phyloP scores from a whole-genome alignment of 2,797 vertebrate species.

The Acanthiza pusilla region DNA sequence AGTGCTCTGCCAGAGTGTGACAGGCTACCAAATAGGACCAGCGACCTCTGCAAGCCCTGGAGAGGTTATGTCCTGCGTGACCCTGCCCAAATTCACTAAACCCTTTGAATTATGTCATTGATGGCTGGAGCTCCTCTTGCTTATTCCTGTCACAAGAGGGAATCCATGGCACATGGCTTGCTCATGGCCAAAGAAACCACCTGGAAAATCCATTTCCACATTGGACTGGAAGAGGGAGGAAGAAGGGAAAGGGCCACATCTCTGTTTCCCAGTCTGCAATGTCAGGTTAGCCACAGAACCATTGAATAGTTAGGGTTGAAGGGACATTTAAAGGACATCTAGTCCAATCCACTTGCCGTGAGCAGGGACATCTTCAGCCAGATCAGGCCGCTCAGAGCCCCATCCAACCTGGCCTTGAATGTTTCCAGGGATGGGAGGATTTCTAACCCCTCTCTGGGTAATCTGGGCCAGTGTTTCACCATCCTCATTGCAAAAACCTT shows the following conservation, averaged over 20 bases:
- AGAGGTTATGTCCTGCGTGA: background rate
- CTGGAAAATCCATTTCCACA: background rate
- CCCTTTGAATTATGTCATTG: background rate
- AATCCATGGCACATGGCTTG: accelerated
- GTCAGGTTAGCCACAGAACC: background rate
- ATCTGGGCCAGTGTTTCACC: background rate
- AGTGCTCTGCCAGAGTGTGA: background rate
- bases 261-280: background rate
- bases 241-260: background rate
- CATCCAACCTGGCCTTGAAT: background rate
- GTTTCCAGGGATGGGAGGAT: background rate
- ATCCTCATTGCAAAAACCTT: background rate
- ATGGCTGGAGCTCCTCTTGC: background rate
- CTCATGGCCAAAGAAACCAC: background rate
- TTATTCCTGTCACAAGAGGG: background rate
- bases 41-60: background rate
- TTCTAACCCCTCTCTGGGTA: background rate
- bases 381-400: background rate
- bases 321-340: background rate
- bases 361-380: background rate
- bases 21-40: background rate
- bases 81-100: background rate
- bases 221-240: background rate
- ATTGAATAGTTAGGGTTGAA: background rate
- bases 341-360: background rate